Evolutionary conservation across 2,888 invertebrate species (phyloP).

Genomic region (Xestia ashworthii): DNA sequence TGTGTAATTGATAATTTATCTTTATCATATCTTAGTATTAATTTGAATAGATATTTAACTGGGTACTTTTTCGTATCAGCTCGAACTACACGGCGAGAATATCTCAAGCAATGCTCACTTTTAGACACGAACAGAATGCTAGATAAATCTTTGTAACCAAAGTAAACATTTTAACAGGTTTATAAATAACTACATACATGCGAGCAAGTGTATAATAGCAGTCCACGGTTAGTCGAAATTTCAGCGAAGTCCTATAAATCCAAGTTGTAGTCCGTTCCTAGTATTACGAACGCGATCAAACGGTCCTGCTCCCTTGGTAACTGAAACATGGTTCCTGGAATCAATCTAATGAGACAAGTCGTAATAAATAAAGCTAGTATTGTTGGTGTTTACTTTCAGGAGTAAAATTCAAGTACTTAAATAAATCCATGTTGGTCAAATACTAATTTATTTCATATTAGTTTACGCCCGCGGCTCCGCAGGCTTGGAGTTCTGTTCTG

Average conservation of each 20-base stretch:
- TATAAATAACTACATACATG: slow-evolving; percentile 38
- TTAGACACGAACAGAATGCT: background rate
- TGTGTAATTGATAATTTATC: slow-evolving; percentile 2
- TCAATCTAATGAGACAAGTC: slow-evolving; percentile 23
- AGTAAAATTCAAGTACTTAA: background rate
- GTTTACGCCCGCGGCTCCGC: no score
- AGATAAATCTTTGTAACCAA: slow-evolving; percentile 27
- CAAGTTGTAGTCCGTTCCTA: slow-evolving; percentile 47
- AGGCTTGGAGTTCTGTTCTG: no score
- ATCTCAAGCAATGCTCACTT: background rate
- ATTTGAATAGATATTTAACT: background rate
- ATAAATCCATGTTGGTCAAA: background rate
- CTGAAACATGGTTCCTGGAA: slow-evolving; percentile 32
- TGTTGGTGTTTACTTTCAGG: background rate
- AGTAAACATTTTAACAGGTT: slow-evolving; percentile 32
- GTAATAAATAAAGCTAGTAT: background rate
- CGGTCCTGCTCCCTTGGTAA: slow-evolving; percentile 51
- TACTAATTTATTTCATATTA: background rate
- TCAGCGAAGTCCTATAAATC: slow-evolving; percentile 54
- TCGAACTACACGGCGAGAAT: background rate
- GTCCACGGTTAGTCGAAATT: slow-evolving; percentile 39
- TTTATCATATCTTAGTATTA: background rate
- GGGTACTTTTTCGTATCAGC: background rate
- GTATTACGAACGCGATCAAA: slow-evolving; percentile 47
- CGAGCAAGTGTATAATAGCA: slow-evolving; percentile 14